Evolutionary conservation across 2,888 invertebrate species (phyloP), one percentile per base, ranked within the genome.

Genomic region (Rhagonycha lutea): DNA sequence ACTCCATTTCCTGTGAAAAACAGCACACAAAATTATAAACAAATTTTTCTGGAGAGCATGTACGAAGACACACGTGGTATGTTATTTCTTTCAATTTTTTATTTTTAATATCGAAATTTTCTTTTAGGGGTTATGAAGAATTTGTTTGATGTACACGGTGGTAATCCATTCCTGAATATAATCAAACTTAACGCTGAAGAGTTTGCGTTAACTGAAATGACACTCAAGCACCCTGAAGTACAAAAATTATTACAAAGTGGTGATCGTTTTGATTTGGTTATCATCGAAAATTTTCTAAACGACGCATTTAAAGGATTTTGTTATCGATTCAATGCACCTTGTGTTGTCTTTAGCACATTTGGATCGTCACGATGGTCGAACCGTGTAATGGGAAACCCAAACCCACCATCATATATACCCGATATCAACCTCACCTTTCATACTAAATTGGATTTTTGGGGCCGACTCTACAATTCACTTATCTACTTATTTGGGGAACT

Each of bases 401-500:
- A 84, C 1, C 88, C 89, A 0, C 88, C 88, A 83, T 88, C 91
- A 0, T 88, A 88, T 82, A 88, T 89, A 61, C 89, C 90, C 0
- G 88, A 89, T 69, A 86, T 86, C 3, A 88, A 88, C 74, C 77
- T 88, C 72, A 84, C 86, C 4, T 88, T 83, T 74, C 82, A 85
- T 61, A 86, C 89, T 32, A 83, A 83, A 68, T 90, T 90, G 85
- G 89, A 85, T 28, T 91, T 93, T 78, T 84, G 85, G 81, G 88
- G 90, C 80, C 85, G 93, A 79, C 62, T 92, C 0, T 83, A 87
- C 14, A 93, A 92, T 82, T 85, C 89, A 0, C 86, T 88, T 0
- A 70, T 81, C 14, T 72, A 78, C 62, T 24, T 80, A 8, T 70
- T 79, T 60, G 71, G 78, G 24, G 71, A 79, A 68, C 7, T 83